A percentile compares a stretch with the other conserved stretches of the same genome.
Conservation (phyloP, 2,797 vertebrate species). For the Stomatorhinus walkeri region DNA sequence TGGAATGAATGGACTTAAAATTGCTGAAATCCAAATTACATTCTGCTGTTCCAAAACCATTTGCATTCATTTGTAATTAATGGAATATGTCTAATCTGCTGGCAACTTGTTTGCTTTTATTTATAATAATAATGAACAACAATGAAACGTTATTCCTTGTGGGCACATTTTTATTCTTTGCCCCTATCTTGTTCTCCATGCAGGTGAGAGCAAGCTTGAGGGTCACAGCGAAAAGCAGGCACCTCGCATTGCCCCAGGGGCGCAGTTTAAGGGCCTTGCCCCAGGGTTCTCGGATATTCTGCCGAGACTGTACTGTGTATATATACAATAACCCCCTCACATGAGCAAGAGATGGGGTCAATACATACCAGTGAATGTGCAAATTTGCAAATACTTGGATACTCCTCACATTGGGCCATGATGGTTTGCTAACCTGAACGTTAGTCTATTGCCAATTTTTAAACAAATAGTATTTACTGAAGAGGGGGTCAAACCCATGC, state of each 20-base stretch:
- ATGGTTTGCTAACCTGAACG: not conserved
- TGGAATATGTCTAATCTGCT: not conserved
- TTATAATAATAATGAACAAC: not conserved
- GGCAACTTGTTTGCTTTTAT: not conserved
- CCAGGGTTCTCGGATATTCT: no score
- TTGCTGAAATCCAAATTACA: constrained; percentile 4
- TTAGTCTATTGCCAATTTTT: not conserved
- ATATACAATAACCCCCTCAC: not conserved
- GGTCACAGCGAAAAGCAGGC: not conserved
- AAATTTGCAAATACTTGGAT: not conserved
- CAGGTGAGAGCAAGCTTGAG: not conserved
- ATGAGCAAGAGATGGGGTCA: not conserved
- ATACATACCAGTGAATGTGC: not conserved
- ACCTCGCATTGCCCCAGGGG: not conserved
- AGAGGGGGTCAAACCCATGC: not conserved
- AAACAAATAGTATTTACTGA: no score
- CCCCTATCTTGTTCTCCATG: not conserved
- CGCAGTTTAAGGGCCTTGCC: no score
- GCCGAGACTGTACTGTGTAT: no score
- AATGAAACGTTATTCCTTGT: not conserved
- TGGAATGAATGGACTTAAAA: not conserved
- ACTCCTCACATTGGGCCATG: not conserved
- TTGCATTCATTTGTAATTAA: not conserved
- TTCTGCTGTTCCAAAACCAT: not conserved
- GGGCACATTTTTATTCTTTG: not conserved